These are phyloP conservation scores for Protosalanx chinensis DNA, from an alignment of 2,797 vertebrate genomes.

Conservation along the genomic window DNA sequence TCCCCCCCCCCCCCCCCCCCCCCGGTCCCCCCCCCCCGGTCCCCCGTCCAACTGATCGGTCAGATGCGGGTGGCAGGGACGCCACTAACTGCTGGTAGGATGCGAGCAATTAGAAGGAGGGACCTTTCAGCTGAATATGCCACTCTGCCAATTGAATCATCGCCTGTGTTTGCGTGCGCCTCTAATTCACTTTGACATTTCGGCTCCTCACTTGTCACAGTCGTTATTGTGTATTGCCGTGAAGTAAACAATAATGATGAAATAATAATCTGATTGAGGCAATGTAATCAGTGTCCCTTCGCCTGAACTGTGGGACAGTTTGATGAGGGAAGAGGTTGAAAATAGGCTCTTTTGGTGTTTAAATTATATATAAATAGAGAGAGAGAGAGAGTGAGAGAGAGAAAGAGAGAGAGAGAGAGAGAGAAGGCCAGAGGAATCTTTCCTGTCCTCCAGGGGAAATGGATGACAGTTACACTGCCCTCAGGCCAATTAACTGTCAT, in stretches of 20 bases:
- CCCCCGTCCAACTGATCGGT: conserved; percentile 51
- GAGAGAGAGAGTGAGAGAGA: background rate
- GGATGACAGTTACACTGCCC: conserved; percentile 79
- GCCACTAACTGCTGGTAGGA: conserved; percentile 60
- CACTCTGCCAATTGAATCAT: conserved; percentile 67
- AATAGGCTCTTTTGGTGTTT: conserved; percentile 27
- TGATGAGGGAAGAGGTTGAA: conserved; percentile 62
- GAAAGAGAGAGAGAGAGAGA: background rate
- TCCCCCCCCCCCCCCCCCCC: conserved; percentile 23
- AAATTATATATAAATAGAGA: conserved; percentile 30
- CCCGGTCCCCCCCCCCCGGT: too few relatives aligned
- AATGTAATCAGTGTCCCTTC: conserved; percentile 57
- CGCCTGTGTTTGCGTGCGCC: conserved; percentile 69
- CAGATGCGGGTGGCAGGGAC: conserved; percentile 53
- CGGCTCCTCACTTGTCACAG: conserved; percentile 68
- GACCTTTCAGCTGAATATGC: conserved; percentile 57
- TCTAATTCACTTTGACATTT: conserved; percentile 77
- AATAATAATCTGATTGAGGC: conserved; percentile 71
- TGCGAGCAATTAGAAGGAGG: conserved; percentile 72
- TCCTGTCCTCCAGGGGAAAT: conserved; percentile 68
- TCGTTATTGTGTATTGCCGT: conserved; percentile 68
- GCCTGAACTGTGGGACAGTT: conserved; percentile 71
- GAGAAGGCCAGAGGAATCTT: conserved; percentile 36
- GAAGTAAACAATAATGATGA: conserved; percentile 72
- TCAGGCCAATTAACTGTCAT: conserved; percentile 79